Evolutionary conservation across 2,888 invertebrate species (phyloP).

Genomic region (Euphydryas editha): DNA sequence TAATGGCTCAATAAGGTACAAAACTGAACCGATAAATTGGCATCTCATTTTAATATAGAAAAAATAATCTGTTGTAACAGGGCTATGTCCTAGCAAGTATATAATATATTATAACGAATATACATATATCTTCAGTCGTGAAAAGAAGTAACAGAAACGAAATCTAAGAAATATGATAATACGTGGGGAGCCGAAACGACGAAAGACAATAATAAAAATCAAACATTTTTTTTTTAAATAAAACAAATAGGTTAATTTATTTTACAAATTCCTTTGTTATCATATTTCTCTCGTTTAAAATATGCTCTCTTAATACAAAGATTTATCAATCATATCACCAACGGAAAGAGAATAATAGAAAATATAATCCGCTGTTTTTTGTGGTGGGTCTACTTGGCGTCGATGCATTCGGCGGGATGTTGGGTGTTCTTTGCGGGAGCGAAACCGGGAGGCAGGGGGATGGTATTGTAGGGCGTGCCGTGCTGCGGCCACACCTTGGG

Average conservation of each 20-base stretch:
- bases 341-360: conserved; percentile 67
- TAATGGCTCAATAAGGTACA: conserved; percentile 76
- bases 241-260: conserved; percentile 83
- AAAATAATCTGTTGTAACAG: conserved; percentile 77
- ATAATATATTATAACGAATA: conserved; percentile 71
- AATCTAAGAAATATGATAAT: conserved; percentile 70
- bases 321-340: conserved; percentile 80
- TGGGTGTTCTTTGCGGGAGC: conserved; percentile 68
- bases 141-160: conserved; percentile 49
- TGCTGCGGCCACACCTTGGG: conserved; percentile 50
- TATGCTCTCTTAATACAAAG: conserved; percentile 82
- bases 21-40: conserved; percentile 72
- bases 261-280: conserved; percentile 83
- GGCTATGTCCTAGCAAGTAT: conserved; percentile 70
- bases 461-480: conserved; percentile 50
- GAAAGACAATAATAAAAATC: conserved; percentile 54
- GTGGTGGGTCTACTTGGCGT: conserved; percentile 71
- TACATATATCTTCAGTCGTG: conserved; percentile 61
- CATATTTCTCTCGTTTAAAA: conserved; percentile 83
- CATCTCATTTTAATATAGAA: conserved; percentile 78
- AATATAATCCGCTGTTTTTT: conserved; percentile 54
- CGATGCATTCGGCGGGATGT: conserved; percentile 79
- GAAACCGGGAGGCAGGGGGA: conserved; percentile 79
- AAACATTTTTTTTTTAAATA: conserved; percentile 68
- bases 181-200: conserved; percentile 51